Conservation (phyloP, 2,888 invertebrate species). For the Chloroclystis v-ata region DNA sequence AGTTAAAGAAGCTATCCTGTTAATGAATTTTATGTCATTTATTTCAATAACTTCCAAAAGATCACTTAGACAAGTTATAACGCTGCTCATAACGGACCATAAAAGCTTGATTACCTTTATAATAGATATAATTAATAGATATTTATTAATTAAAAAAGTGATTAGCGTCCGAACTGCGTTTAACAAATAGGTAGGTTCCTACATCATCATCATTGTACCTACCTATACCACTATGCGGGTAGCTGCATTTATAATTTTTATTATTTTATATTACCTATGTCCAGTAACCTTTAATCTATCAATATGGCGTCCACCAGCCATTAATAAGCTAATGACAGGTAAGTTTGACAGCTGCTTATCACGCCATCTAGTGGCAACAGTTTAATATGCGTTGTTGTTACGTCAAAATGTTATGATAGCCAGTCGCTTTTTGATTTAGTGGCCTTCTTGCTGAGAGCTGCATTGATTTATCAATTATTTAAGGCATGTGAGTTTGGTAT, state of each 20-base stretch:
- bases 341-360: conserved; percentile 72
- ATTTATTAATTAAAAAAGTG: no score
- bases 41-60: no score
- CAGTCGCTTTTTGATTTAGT: conserved; percentile 69
- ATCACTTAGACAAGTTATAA: no score
- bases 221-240: no score
- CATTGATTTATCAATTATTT: conserved; percentile 77
- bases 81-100: no score
- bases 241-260: not conserved
- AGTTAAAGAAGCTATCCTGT: no score
- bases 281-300: conserved; percentile 60
- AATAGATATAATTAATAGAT: no score
- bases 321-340: conserved; percentile 75
- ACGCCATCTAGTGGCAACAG: conserved; percentile 72
- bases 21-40: no score
- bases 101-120: no score
- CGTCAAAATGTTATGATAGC: conserved; percentile 74
- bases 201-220: no score
- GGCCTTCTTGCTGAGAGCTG: conserved; percentile 63
- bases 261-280: conserved; percentile 35
- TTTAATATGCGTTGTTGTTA: conserved; percentile 69
- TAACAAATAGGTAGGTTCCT: no score
- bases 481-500: conserved; percentile 68
- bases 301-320: conserved; percentile 54
- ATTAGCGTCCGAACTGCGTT: no score